Percentiles rank a stretch among this genome's conserved stretches.
Evolutionary conservation across 2,888 invertebrate genomes (phyloP).

Genomic region (Caenorhabditis sp.): DNA sequence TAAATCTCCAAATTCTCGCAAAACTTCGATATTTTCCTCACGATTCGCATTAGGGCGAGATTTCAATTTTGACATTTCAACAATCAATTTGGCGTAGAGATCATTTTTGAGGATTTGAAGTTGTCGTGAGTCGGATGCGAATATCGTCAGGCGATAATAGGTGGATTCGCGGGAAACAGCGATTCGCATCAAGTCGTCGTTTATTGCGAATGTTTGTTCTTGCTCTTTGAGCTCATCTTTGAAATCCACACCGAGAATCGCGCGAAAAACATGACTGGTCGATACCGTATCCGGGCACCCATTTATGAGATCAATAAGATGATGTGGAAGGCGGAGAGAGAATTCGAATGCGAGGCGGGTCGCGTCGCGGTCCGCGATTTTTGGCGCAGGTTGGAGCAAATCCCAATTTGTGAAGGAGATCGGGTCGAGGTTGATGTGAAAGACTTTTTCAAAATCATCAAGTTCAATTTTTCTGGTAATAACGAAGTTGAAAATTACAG

Average conservation of each 20-base stretch:
- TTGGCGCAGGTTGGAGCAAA: conserved; percentile 1
- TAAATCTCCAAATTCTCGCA: conserved; percentile 21
- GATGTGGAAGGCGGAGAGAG: conserved; percentile 18
- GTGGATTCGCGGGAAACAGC: conserved; percentile 1
- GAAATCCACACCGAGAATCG: conserved; percentile 9
- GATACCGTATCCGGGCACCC: conserved; percentile 29
- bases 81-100: conserved; percentile 22
- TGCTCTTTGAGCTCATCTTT: background rate
- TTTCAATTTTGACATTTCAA: conserved; percentile 40
- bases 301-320: conserved; percentile 33
- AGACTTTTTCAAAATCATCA: conserved; percentile 15
- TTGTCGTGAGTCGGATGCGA: conserved; percentile 22
- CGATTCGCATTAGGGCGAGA: conserved; percentile 4
- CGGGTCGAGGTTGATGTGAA: conserved; percentile 23
- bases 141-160: conserved; percentile 16
- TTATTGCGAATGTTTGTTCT: background rate
- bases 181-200: background rate
- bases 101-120: conserved; percentile 15
- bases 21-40: conserved; percentile 14
- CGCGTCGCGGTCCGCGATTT: conserved; percentile 2
- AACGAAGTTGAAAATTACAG: conserved; percentile 19
- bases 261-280: conserved; percentile 13
- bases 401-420: conserved; percentile 21
- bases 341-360: conserved; percentile 5
- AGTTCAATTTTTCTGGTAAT: conserved; percentile 16